phyloP scores from a whole-genome alignment of 2,113 vertebrate species.

The Sigmodon hispidus region DNA sequence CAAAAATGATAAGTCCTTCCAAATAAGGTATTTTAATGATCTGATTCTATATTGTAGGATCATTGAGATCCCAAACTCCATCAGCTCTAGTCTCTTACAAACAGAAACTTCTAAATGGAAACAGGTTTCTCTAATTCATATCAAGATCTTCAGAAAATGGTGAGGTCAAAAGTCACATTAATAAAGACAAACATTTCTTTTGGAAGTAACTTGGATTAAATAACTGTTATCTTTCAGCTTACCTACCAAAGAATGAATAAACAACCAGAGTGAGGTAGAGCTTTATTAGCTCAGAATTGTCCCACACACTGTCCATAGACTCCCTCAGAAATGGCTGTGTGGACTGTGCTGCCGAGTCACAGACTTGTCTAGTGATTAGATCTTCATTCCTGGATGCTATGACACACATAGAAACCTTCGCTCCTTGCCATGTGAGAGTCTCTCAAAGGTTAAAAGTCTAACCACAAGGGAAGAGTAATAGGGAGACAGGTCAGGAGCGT shows the following conservation, averaged over 20 bases:
- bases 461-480: neutral
- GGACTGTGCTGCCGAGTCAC: neutral
- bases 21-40: constrained; percentile 27
- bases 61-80: neutral
- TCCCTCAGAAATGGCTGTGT: neutral
- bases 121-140: constrained; percentile 42
- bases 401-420: neutral
- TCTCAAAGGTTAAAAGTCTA: neutral
- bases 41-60: neutral
- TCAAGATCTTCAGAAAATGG: constrained; percentile 44
- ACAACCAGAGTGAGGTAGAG: constrained; percentile 51
- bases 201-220: neutral
- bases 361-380: neutral
- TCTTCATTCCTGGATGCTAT: neutral
- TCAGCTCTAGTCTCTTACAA: constrained; percentile 6
- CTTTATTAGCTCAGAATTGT: constrained; percentile 13
- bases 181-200: constrained; percentile 26
- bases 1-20: neutral
- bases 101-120: constrained; percentile 43
- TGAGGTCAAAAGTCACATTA: constrained; percentile 46
- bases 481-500: neutral
- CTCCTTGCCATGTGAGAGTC: neutral
- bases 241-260: neutral
- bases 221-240: neutral
- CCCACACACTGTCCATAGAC: neutral